These are phyloP conservation scores for Betta splendens DNA, from an alignment of 2,797 vertebrate species.

Conservation along the genomic window DNA sequence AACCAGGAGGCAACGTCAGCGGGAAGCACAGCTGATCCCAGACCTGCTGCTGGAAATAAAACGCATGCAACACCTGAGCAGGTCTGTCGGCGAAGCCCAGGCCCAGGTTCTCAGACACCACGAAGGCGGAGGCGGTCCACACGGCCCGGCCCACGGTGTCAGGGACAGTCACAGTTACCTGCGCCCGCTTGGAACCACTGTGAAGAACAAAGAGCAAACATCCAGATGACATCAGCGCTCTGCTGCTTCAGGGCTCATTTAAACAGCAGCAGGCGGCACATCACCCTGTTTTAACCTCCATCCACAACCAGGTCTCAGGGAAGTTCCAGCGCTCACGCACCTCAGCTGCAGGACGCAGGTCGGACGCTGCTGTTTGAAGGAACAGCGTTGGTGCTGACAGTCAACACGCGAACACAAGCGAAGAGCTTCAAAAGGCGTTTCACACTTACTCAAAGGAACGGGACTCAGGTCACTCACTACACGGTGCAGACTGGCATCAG, in stretches of 20 bases:
- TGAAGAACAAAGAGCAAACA: rapidly evolving
- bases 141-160: constrained; percentile 92
- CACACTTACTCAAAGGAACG: constrained; percentile 46
- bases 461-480: constrained; percentile 28
- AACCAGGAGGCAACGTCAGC: too few species aligned
- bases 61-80: constrained; percentile 80
- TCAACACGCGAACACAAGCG: too few species aligned
- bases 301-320: constrained; percentile 94
- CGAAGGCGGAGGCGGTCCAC: constrained; percentile 89
- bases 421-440: too few species aligned
- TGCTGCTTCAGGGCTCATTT: too few species aligned
- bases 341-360: rapidly evolving
- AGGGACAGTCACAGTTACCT: constrained; percentile 79
- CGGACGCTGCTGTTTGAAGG: constrained; percentile 46
- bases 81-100: constrained; percentile 82
- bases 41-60: too few species aligned
- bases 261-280: too few species aligned
- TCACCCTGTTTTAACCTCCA: constrained; percentile 81
- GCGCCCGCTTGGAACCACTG: constrained; percentile 70
- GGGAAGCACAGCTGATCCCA: too few species aligned
- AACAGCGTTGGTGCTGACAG: constrained; percentile 1
- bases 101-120: constrained; percentile 86
- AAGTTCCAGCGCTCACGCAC: constrained; percentile 79
- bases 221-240: background rate
- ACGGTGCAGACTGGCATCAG: constrained; percentile 81